Conservation (phyloP, 2,888 invertebrate genomes). For the Beris chalybata region DNA sequence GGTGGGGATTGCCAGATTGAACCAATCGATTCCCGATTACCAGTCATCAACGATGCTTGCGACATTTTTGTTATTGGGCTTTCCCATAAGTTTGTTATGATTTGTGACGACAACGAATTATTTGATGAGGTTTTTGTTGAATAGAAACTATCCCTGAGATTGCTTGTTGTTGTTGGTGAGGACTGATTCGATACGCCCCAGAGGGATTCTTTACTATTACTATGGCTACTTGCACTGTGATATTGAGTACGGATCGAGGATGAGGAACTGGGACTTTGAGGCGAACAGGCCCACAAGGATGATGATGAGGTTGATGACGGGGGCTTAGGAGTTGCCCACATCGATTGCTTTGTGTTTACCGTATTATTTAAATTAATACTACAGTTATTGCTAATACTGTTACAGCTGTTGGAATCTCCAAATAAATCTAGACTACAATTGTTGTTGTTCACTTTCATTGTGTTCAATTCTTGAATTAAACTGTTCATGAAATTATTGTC, state of each 20-base stretch:
- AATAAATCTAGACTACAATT: conserved; percentile 41
- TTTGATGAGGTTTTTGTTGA: conserved; percentile 43
- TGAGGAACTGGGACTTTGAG: conserved; percentile 50
- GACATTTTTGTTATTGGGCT: conserved; percentile 42
- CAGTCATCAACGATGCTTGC: conserved; percentile 37
- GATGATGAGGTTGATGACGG: conserved; percentile 43
- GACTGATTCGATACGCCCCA: conserved; percentile 51
- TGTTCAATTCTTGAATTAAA: conserved; percentile 47
- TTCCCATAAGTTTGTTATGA: conserved; percentile 42
- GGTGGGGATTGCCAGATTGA: conserved; percentile 41
- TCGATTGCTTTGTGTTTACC: conserved; percentile 17
- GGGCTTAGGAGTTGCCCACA: conserved; percentile 32
- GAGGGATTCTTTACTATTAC: conserved; percentile 55
- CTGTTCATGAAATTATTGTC: conserved; percentile 45
- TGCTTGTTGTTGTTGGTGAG: conserved; percentile 52
- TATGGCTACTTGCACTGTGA: conserved; percentile 47
- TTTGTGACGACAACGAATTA: conserved; percentile 29
- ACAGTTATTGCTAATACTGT: conserved; percentile 38
- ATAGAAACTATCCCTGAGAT: conserved; percentile 48
- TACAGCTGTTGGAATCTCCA: conserved; percentile 45
- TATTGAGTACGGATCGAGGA: conserved; percentile 43
- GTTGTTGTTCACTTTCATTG: conserved; percentile 45
- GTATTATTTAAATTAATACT: conserved; percentile 42
- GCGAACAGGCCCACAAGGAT: conserved; percentile 52
- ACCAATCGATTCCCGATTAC: conserved; percentile 39